Percentiles rank a stretch among this genome's conserved stretches.
These are phyloP conservation scores for Cottoperca gobio DNA, from an alignment of 2,797 vertebrate species.

Conservation along the genomic window DNA sequence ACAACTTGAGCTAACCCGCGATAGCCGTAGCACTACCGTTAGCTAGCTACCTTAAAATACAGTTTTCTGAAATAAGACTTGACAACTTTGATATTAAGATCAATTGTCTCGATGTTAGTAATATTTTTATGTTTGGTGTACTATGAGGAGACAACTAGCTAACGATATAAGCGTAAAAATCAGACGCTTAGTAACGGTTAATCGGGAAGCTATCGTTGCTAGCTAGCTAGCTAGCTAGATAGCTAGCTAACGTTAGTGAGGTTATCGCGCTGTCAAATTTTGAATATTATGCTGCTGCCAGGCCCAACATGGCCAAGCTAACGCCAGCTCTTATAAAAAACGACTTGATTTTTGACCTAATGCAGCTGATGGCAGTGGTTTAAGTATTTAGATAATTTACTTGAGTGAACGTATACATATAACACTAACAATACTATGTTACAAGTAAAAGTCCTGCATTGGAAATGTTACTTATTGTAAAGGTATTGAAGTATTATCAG, in stretches of 20 bases:
- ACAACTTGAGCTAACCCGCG: slow-evolving; percentile 75
- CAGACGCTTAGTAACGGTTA: slow-evolving; percentile 8
- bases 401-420: too few relatives aligned
- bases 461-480: too few relatives aligned
- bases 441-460: too few relatives aligned
- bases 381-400: too few relatives aligned
- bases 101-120: neutral
- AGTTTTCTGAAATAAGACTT: slow-evolving; percentile 25
- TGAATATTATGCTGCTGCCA: slow-evolving; percentile 58
- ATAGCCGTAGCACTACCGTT: slow-evolving; percentile 55
- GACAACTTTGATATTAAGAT: neutral
- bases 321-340: slow-evolving; percentile 28
- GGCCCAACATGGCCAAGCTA: slow-evolving; percentile 65
- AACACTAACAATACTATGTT: too few relatives aligned
- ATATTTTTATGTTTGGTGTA: fast-evolving
- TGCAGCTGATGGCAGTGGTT: neutral
- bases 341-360: slow-evolving; percentile 31
- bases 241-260: slow-evolving; percentile 53
- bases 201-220: slow-evolving; percentile 60
- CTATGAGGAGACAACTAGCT: neutral
- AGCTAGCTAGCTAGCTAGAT: slow-evolving; percentile 9
- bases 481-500: too few relatives aligned
- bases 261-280: slow-evolving; percentile 73
- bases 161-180: neutral
- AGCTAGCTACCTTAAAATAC: slow-evolving; percentile 41